phyloP scores from a whole-genome alignment of 2,888 invertebrate species.

The Sphinx pinastri region DNA sequence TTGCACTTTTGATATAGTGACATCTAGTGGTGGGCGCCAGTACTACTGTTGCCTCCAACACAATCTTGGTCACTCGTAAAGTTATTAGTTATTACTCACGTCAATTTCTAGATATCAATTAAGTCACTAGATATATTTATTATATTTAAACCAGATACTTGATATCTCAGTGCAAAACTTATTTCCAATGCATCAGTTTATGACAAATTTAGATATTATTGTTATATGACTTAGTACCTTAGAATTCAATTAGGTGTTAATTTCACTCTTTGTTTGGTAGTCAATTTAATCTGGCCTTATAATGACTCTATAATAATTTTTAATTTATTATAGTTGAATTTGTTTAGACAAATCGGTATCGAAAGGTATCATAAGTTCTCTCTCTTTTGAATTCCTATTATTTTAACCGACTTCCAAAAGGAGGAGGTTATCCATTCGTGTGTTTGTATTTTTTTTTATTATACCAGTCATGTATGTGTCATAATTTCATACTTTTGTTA shows the following conservation, averaged over 20 bases:
- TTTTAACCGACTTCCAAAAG: too few relatives aligned
- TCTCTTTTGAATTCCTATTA: neutral
- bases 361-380: neutral
- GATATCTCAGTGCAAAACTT: neutral
- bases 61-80: neutral
- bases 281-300: neutral
- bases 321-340: neutral
- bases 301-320: neutral
- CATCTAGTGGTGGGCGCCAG: neutral
- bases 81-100: neutral
- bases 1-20: neutral
- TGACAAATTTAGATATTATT: neutral
- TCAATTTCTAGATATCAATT: neutral
- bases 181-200: neutral
- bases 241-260: neutral
- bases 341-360: neutral
- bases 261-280: neutral
- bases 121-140: neutral
- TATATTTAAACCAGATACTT: neutral
- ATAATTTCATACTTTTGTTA: too few relatives aligned
- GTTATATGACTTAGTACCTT: neutral
- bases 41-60: neutral
- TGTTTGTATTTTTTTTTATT: too few relatives aligned
- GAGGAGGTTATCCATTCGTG: too few relatives aligned
- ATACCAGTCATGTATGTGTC: too few relatives aligned